Evolutionary conservation across 2,888 invertebrate genomes (phyloP).

Genomic region (Drosophila barbarae): DNA sequence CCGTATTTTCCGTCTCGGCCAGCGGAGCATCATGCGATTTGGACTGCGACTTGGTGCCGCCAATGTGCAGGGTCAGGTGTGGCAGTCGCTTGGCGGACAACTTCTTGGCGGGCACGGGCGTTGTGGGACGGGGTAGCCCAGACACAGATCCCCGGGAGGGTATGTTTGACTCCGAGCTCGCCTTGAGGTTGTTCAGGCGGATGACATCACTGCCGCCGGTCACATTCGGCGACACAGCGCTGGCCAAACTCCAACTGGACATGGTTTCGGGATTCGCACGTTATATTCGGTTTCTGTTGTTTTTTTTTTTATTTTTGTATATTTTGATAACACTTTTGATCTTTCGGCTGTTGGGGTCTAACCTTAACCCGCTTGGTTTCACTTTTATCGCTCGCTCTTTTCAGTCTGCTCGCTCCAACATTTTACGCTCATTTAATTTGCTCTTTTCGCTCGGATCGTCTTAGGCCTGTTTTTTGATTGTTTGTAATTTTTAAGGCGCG

Average conservation of each 20-base stretch:
- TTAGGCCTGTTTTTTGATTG: conserved; percentile 31
- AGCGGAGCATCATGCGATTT: conserved; percentile 44
- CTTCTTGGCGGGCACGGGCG: conserved; percentile 57
- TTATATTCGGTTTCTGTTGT: conserved; percentile 1
- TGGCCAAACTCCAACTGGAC: conserved; percentile 70
- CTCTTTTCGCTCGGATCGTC: conserved; percentile 24
- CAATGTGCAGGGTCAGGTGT: conserved; percentile 54
- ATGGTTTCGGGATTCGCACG: conserved; percentile 33
- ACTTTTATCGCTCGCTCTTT: conserved; percentile 20
- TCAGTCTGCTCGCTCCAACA: conserved; percentile 26
- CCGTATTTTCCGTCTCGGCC: conserved; percentile 44
- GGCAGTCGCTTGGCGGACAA: conserved; percentile 55
- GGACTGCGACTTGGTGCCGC: conserved; percentile 27
- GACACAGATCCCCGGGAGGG: conserved; percentile 6
- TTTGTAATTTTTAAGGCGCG: conserved; percentile 25
- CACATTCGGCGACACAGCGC: conserved; percentile 60
- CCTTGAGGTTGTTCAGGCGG: conserved; percentile 45
- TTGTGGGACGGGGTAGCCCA: conserved; percentile 52
- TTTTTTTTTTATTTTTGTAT: not conserved
- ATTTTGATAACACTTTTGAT: conserved; percentile 26
- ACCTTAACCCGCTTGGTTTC: conserved; percentile 22
- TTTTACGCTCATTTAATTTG: conserved; percentile 20
- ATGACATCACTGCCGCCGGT: conserved; percentile 57
- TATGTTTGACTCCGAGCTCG: conserved; percentile 44
- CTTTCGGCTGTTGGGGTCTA: conserved; percentile 1